Base-by-base conservation (phyloP, 1,140 invertebrate genomes). In the Zaprionus ghesquierei region DNA sequence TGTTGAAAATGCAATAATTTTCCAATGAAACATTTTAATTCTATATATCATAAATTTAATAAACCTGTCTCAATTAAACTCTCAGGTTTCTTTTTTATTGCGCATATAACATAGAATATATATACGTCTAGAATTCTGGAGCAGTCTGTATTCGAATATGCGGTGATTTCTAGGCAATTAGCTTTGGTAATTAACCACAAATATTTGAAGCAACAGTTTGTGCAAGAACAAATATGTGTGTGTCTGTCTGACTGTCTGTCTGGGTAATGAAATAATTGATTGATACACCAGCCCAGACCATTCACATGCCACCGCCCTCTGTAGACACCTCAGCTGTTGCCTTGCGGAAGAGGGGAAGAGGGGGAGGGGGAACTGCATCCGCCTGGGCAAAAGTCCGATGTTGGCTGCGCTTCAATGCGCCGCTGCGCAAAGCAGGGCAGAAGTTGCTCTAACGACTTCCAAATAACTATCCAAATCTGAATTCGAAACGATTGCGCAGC, bases 191-290 rank as follows among this genome's bases (percentile, higher is more conserved):
- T 89, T 74, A 61, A 76, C 85, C 60, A 27, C 62, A 84, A 87
- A 87, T 87, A 80, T 84, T 89, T 58, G 84, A 82, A 79, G 79
- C 78, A 87, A 86, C 60, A 69, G 41, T 85, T 81, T 85, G 74
- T 81, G 81, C 64, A 85, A 86, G 81, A 85, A 86, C 69, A 77
- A 86, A 80, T 69, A 76, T 50, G 35, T 35, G 15, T 9, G 8
- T 18, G 41, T 12, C n/a, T 41, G n/a, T 20, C 12, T 25, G 44
- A 60, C 63, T 50, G 13, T 23, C 20, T 25, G 53, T 15, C 29
- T 51, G 51, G 31, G 41, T 27, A 63, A 58, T 51, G 15, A 51
- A 75, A 75, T 70, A 70, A 63, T 49, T 64, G 59, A 54, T 64
- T 64, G 59, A 54, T 70, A 64, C 60, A 70, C 25, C 25, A 12